A percentile compares a stretch with the other conserved stretches of the same genome.
Conservation (phyloP, 2,797 vertebrate species). For the Sternotherus odoratus region DNA sequence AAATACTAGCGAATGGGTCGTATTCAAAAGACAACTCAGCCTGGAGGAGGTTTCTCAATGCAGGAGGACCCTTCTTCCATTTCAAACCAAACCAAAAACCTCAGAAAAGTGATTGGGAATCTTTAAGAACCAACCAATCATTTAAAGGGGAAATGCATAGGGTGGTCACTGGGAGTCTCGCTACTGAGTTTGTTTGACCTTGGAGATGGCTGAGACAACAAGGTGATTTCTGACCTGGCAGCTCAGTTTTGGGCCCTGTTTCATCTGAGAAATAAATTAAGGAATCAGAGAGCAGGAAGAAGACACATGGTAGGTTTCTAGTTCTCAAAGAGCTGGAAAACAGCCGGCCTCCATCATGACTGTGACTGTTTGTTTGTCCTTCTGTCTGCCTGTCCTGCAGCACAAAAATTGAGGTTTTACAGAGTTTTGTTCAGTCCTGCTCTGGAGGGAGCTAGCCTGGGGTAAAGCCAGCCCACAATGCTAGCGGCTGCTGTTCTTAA, state of each 20-base stretch:
- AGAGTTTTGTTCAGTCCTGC: conserved; percentile 80
- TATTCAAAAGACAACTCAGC: conserved; percentile 62
- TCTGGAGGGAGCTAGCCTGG: conserved; percentile 66
- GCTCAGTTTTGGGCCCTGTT: conserved; percentile 76
- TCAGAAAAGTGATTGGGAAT: conserved; percentile 69
- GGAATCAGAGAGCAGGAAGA: conserved; percentile 83
- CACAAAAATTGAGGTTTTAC: conserved; percentile 73
- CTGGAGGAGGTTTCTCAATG: conserved; percentile 70
- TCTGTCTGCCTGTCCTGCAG: conserved; percentile 75
- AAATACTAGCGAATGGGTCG: conserved; percentile 53
- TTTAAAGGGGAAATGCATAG: conserved; percentile 79
- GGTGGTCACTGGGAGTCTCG: conserved; percentile 76
- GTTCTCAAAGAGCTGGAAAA: conserved; percentile 71
- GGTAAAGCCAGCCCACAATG: conserved; percentile 66
- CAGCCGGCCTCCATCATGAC: conserved; percentile 56
- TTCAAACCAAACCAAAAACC: conserved; percentile 78
- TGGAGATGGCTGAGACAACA: conserved; percentile 71
- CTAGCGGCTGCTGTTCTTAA: conserved; percentile 97
- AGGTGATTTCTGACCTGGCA: conserved; percentile 74
- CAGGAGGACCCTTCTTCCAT: conserved; percentile 75
- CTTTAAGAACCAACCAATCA: conserved; percentile 79
- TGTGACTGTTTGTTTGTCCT: conserved; percentile 70
- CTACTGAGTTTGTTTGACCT: conserved; percentile 76
- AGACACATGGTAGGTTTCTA: conserved; percentile 81
- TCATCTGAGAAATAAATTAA: conserved; percentile 84